Percentiles rank a stretch among this genome's conserved stretches.
Evolutionary conservation across 37 sponge, comb jelly and placozoan species (phyloP).

Genomic region (Tethya wilhelma): DNA sequence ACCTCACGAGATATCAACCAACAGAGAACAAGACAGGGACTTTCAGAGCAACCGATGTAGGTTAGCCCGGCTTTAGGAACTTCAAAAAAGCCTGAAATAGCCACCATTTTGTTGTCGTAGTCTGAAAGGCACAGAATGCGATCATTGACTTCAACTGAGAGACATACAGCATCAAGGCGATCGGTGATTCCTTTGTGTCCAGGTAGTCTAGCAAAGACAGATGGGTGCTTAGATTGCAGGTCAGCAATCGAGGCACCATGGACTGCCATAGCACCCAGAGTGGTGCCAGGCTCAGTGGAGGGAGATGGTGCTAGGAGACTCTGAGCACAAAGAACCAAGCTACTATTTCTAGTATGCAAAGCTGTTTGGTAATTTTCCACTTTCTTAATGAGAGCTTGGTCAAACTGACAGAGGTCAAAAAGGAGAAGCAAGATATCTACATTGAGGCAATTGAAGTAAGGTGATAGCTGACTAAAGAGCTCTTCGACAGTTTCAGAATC

Average conservation of each 20-base stretch:
- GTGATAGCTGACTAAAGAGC: too few relatives aligned
- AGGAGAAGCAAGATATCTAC: too few relatives aligned
- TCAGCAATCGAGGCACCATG: neutral
- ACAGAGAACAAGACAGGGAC: neutral
- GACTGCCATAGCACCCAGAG: too few relatives aligned
- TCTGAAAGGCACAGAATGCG: neutral
- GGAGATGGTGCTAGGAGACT: too few relatives aligned
- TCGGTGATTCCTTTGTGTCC: neutral
- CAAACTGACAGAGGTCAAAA: too few relatives aligned
- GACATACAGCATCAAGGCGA: neutral
- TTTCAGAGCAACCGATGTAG: neutral
- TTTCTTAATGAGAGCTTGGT: too few relatives aligned
- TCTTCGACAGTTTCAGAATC: too few relatives aligned
- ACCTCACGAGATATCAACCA: neutral
- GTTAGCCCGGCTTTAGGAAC: neutral
- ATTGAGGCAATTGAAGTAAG: too few relatives aligned
- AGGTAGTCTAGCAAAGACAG: conserved; percentile 3
- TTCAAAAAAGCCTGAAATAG: neutral
- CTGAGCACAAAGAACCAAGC: too few relatives aligned
- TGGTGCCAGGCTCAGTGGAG: too few relatives aligned
- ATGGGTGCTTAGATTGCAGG: neutral
- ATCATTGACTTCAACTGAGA: neutral
- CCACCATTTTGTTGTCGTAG: neutral
- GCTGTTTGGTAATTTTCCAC: too few relatives aligned
- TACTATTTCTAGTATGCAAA: too few relatives aligned